These are phyloP conservation scores for Delphinus delphis DNA, from an alignment of 2,113 vertebrate species.

Conservation along the genomic window DNA sequence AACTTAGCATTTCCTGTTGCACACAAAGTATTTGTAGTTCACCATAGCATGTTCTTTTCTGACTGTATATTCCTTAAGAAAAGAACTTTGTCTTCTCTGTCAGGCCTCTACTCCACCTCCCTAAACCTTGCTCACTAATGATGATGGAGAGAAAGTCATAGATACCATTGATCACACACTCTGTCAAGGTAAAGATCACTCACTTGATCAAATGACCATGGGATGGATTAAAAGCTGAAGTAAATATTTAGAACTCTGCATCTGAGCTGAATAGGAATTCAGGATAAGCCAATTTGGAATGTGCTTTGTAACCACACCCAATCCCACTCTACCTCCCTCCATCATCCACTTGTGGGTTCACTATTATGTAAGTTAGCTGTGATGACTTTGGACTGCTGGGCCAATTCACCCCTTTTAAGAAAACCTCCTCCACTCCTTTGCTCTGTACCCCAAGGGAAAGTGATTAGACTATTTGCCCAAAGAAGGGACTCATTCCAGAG, in stretches of 20 bases:
- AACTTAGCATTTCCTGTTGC: background rate
- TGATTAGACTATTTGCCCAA: background rate
- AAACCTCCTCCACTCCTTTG: background rate
- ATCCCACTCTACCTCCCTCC: fast-evolving
- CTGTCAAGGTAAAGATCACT: background rate
- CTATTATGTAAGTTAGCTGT: background rate
- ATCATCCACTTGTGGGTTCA: background rate
- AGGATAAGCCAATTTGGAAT: background rate
- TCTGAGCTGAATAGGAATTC: background rate
- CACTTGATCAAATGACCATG: background rate
- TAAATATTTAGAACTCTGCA: background rate
- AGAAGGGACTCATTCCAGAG: background rate
- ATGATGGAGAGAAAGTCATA: background rate
- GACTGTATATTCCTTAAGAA: background rate
- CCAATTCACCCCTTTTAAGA: background rate
- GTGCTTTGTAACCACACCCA: background rate
- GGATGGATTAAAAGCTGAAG: background rate
- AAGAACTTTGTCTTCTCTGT: background rate
- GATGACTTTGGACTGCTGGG: background rate
- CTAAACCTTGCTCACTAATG: background rate
- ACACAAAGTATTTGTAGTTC: background rate
- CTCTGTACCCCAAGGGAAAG: background rate
- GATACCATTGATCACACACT: background rate
- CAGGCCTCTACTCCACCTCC: background rate
- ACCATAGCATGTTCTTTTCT: background rate